A percentile compares a stretch with the other conserved stretches of the same genome.
Evolutionary conservation across 2,113 vertebrate genomes (phyloP).

Genomic region (Sinocyclocheilus maitianheensis): DNA sequence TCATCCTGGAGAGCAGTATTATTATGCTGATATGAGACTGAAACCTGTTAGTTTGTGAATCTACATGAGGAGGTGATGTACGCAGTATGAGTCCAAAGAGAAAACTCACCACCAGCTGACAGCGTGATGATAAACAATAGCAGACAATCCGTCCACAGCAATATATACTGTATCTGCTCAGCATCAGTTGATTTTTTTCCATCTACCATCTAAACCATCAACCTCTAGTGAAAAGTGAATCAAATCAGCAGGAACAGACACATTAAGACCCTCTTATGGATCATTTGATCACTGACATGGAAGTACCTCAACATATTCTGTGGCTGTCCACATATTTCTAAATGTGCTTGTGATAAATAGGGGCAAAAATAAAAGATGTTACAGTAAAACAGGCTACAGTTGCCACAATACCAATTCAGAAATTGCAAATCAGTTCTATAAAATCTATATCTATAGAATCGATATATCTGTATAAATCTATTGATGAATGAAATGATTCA

Average conservation of each 20-base stretch:
- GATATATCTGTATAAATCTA: too few species aligned
- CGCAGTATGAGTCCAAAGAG: slow-evolving; percentile 18
- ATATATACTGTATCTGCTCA: background rate
- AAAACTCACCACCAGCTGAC: slow-evolving; percentile 22
- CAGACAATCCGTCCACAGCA: slow-evolving; percentile 6
- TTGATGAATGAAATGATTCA: too few species aligned
- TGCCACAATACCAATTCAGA: background rate
- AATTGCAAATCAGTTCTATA: background rate
- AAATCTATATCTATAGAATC: background rate
- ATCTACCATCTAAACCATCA: background rate
- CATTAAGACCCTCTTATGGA: background rate
- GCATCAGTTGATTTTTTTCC: background rate
- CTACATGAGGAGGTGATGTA: background rate
- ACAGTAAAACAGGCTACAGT: background rate
- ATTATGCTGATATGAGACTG: background rate
- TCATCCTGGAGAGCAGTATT: background rate
- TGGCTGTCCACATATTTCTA: background rate
- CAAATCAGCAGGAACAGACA: background rate
- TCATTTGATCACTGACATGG: background rate
- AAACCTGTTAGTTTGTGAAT: background rate
- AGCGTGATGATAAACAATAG: background rate
- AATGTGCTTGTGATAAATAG: background rate
- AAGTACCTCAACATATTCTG: background rate
- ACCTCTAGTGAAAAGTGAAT: background rate
- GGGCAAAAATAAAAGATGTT: background rate